Evolutionary conservation across 2,888 invertebrate species (phyloP).

Genomic region (Strigamia transsilvanica): DNA sequence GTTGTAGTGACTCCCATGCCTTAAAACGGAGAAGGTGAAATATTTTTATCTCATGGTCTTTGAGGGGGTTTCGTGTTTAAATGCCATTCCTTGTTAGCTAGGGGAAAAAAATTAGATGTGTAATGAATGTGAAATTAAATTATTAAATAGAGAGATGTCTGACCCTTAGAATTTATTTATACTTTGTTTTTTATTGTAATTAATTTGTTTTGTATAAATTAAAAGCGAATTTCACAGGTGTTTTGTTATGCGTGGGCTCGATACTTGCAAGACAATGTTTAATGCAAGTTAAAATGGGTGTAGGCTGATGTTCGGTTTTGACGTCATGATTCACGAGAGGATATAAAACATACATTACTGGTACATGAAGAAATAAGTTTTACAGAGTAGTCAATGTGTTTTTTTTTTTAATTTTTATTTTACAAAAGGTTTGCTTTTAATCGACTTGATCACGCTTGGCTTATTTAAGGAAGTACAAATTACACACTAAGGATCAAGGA

Average conservation of each 20-base stretch:
- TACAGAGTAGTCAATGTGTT: neutral
- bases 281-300: slow-evolving; percentile 13
- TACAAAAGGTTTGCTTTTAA: slow-evolving; percentile 32
- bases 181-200: neutral
- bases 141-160: neutral
- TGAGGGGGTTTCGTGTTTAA: slow-evolving; percentile 29
- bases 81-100: slow-evolving; percentile 36
- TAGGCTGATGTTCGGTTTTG: neutral
- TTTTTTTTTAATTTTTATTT: neutral
- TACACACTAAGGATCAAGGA: slow-evolving; percentile 22
- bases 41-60: slow-evolving; percentile 35
- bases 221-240: slow-evolving; percentile 18
- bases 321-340: slow-evolving; percentile 11
- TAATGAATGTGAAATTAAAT: slow-evolving; percentile 12
- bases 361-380: slow-evolving; percentile 5
- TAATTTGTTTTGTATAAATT: slow-evolving; percentile 7
- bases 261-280: neutral
- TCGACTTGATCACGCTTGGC: slow-evolving; percentile 37
- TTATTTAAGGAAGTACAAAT: slow-evolving; percentile 47
- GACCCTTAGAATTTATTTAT: neutral
- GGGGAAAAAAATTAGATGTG: neutral
- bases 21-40: slow-evolving; percentile 42
- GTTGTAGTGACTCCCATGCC: slow-evolving; percentile 9
- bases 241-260: slow-evolving; percentile 31
- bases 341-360: neutral